phyloP scores from a whole-genome alignment of 2,888 invertebrate genomes.

The Oligia latruncula region DNA sequence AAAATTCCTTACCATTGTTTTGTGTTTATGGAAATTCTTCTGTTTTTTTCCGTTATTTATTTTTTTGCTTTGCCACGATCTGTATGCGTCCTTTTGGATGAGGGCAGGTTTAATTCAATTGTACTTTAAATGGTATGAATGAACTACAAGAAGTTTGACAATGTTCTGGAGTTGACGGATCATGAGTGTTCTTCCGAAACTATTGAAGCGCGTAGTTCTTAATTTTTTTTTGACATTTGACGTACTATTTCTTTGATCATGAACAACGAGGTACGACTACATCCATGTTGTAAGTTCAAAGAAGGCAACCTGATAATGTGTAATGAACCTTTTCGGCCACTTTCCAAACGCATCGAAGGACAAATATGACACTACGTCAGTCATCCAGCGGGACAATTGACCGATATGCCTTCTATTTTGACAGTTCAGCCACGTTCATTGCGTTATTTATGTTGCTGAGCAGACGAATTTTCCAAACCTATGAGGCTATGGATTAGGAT shows the following conservation, averaged over 20 bases:
- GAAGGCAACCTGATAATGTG: not conserved
- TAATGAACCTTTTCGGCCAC: not conserved
- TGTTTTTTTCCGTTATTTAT: slow-evolving; percentile 17
- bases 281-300: not conserved
- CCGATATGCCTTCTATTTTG: not conserved
- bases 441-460: not conserved
- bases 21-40: slow-evolving; percentile 36
- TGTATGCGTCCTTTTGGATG: slow-evolving; percentile 2
- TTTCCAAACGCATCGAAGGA: not conserved
- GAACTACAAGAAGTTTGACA: not conserved
- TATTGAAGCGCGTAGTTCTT: not conserved
- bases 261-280: not conserved
- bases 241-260: not conserved
- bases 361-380: not conserved
- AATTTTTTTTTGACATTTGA: not conserved
- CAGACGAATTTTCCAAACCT: not conserved
- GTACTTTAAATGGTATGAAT: slow-evolving; percentile 14
- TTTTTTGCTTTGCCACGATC: not conserved
- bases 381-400: not conserved
- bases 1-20: slow-evolving; percentile 56
- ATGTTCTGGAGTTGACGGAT: slow-evolving; percentile 1
- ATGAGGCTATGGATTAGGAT: not conserved
- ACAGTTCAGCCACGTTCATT: not conserved
- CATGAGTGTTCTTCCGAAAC: slow-evolving; percentile 1
- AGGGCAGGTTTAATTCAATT: slow-evolving; percentile 18